These are phyloP conservation scores for Biston betularia DNA, from an alignment of 2,888 invertebrate genomes.

Conservation along the genomic window DNA sequence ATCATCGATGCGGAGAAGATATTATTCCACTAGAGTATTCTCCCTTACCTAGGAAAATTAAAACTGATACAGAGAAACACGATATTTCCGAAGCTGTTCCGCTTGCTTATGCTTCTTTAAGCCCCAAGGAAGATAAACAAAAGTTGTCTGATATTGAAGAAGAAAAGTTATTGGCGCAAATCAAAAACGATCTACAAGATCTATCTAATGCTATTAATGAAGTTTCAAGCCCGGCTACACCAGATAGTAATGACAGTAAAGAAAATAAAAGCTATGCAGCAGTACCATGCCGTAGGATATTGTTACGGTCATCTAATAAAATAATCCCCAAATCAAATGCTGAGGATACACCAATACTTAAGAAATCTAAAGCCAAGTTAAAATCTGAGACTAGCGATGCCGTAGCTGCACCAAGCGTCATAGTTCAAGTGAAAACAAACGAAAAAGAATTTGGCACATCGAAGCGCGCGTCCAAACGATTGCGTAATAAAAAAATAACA, in stretches of 20 bases:
- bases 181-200: conserved; percentile 32
- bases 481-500: conserved; percentile 33
- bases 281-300: conserved; percentile 52
- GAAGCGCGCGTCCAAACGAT: conserved; percentile 37
- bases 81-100: not conserved
- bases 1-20: conserved; percentile 51
- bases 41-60: conserved; percentile 46
- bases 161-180: conserved; percentile 27
- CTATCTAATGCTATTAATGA: conserved; percentile 30
- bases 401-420: conserved; percentile 1
- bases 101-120: not conserved
- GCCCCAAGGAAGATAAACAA: not conserved
- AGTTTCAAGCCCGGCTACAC: conserved; percentile 33
- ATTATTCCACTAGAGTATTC: conserved; percentile 67
- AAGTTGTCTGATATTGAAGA: conserved; percentile 9
- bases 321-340: conserved; percentile 34
- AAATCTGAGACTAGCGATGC: not conserved
- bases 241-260: conserved; percentile 48
- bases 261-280: conserved; percentile 51
- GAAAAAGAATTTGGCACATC: conserved; percentile 15
- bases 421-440: conserved; percentile 6
- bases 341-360: conserved; percentile 27
- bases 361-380: conserved; percentile 39
- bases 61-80: not conserved
- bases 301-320: conserved; percentile 63